Conservation (phyloP, 2,113 vertebrate genomes). For the Ammodramus savannarum region DNA sequence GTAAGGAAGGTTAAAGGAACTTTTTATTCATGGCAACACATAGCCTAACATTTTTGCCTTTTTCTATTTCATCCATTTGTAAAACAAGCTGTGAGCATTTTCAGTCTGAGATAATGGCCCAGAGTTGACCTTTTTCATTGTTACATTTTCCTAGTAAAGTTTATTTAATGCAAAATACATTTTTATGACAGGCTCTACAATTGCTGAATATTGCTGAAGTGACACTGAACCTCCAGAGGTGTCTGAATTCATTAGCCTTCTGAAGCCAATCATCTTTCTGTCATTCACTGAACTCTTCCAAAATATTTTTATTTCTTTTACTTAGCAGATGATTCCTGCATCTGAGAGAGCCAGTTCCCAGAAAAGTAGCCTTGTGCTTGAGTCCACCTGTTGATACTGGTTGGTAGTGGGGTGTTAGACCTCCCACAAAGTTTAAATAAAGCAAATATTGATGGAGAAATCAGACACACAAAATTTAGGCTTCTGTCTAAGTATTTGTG, state of each 20-base stretch:
- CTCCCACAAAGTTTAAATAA: slow-evolving; percentile 51
- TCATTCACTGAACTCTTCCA: slow-evolving; percentile 5
- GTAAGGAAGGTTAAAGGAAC: not conserved
- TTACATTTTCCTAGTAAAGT: not conserved
- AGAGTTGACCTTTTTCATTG: slow-evolving; percentile 25
- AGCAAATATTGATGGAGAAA: slow-evolving; percentile 61
- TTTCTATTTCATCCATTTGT: not conserved
- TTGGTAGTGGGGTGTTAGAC: slow-evolving; percentile 5
- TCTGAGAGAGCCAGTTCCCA: not conserved
- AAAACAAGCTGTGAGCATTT: not conserved
- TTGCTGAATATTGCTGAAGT: slow-evolving; percentile 25
- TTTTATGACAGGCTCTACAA: slow-evolving; percentile 42
- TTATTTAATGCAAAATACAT: slow-evolving; percentile 48
- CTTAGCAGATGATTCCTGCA: slow-evolving; percentile 9
- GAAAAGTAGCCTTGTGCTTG: slow-evolving; percentile 17
- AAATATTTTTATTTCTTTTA: slow-evolving; percentile 8
- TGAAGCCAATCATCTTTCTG: slow-evolving; percentile 20
- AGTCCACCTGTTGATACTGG: slow-evolving; percentile 11
- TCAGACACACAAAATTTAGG: slow-evolving; percentile 33
- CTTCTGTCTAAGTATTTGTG: slow-evolving; percentile 63
- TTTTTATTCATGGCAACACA: not conserved
- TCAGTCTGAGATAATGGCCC: not conserved
- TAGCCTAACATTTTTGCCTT: not conserved
- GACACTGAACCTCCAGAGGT: not conserved
- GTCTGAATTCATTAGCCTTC: slow-evolving; percentile 47